phyloP scores from a whole-genome alignment of 2,888 invertebrate species.

The Netelia inedita region DNA sequence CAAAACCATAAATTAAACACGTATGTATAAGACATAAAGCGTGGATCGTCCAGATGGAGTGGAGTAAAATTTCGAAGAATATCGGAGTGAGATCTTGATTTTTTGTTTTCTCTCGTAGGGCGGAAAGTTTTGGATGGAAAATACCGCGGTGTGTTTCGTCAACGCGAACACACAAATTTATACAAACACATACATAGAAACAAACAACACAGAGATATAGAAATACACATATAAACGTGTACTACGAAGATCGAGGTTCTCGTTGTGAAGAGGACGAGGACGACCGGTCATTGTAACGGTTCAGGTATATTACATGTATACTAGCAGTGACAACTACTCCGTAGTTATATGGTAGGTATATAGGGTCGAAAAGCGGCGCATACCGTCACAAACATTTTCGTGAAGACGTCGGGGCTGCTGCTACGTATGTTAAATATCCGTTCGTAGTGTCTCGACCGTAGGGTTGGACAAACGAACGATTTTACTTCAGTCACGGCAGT shows the following conservation, averaged over 20 bases:
- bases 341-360: conserved; percentile 42
- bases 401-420: not conserved
- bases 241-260: conserved; percentile 41
- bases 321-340: conserved; percentile 31
- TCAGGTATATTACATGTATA: conserved; percentile 66
- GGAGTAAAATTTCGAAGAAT: conserved; percentile 15
- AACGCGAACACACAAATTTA: not conserved
- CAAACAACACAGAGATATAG: not conserved
- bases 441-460: not conserved
- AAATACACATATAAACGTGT: not conserved
- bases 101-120: conserved; percentile 2
- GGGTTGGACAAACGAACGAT: not conserved
- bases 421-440: not conserved
- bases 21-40: not conserved
- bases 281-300: conserved; percentile 67
- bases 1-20: too few species aligned
- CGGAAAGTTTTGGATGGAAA: conserved; percentile 20
- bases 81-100: not conserved
- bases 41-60: conserved; percentile 40
- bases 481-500: not conserved
- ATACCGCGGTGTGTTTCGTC: conserved; percentile 5
- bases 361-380: conserved; percentile 25
- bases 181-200: too few species aligned
- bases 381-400: conserved; percentile 4
- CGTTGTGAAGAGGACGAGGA: conserved; percentile 47